Evolutionary conservation across 1,140 invertebrate species (phyloP), one percentile per base, ranked within the genome.

Genomic region (Drosophila sproati): DNA sequence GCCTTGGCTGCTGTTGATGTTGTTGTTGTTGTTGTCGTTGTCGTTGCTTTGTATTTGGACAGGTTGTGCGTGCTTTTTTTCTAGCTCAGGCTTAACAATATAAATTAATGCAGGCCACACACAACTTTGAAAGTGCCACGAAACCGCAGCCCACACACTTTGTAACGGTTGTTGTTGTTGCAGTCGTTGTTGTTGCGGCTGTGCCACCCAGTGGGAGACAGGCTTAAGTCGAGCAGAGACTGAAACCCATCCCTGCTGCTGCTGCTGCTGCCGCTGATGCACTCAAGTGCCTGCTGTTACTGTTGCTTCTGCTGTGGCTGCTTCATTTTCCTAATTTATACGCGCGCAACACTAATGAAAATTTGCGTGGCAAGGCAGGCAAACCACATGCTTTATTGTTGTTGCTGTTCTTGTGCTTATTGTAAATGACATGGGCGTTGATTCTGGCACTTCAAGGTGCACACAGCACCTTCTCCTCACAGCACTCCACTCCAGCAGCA

Each of bases 321-420:
- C 85, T 88, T 88, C 85, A 88, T 88, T 88, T 88, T 88, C 77
- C 85, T 88, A 88, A 88, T 88, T 88, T 89, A 88, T 88, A 85
- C 80, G 78, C 85, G 85, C 73, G 69, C 73, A 85, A 78, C 77
- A 74, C 85, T 88, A 88, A 88, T 88, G 85, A 88, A 88, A 88
- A 88, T 88, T 85, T 88, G 88, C 86, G 85, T 89, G 71, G 77
- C 74, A 78, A 70, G 73, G 70, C 60, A 70, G 73, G 70, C 60
- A 79, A 70, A 83, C 85, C 73, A 72, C 80, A 78, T 62, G 78
- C 77, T 80, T 82, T 80, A 70, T 82, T 83, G 39, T 47, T 67
- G 35, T 50, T 57, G 69, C 41, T 57, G 52, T 34, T 51, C 54
- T 81, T 72, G 78, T 60, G 68, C 73, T 64, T 76, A 55, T 76